These are phyloP conservation scores for Campoplex nolae DNA, from an alignment of 2,888 invertebrate genomes.

Conservation along the genomic window DNA sequence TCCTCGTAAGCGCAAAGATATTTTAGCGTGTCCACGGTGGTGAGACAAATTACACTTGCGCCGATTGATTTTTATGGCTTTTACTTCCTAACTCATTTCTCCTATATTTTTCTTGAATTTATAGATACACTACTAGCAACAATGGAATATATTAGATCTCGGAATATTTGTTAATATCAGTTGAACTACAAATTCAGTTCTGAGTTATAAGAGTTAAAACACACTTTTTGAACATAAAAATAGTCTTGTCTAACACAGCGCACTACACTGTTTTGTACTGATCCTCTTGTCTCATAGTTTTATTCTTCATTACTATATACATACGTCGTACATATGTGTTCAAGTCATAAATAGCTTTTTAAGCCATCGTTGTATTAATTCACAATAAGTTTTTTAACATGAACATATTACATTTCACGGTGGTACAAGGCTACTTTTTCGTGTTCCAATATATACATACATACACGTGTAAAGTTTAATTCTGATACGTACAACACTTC, in stretches of 20 bases:
- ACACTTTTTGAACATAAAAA: slow-evolving; percentile 1
- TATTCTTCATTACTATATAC: background rate
- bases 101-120: background rate
- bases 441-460: slow-evolving; percentile 14
- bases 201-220: slow-evolving; percentile 18
- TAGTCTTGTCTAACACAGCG: background rate
- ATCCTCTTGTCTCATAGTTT: slow-evolving; percentile 6
- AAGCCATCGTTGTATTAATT: slow-evolving; percentile 70
- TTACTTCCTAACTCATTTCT: background rate
- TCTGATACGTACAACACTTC: slow-evolving; percentile 59
- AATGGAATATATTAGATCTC: background rate
- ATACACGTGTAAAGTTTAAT: slow-evolving; percentile 15
- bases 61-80: slow-evolving; percentile 31
- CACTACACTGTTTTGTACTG: slow-evolving; percentile 6
- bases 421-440: slow-evolving; percentile 36
- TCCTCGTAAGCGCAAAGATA: slow-evolving; percentile 1
- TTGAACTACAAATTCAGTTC: background rate
- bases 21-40: background rate
- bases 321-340: background rate
- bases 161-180: background rate
- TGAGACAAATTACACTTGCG: slow-evolving; percentile 28
- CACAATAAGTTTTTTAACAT: slow-evolving; percentile 78
- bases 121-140: background rate
- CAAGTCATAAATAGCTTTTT: slow-evolving; percentile 60
- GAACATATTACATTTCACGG: slow-evolving; percentile 77